Conservation (phyloP, 2,113 vertebrate species). For the Ochotona curzoniae region DNA sequence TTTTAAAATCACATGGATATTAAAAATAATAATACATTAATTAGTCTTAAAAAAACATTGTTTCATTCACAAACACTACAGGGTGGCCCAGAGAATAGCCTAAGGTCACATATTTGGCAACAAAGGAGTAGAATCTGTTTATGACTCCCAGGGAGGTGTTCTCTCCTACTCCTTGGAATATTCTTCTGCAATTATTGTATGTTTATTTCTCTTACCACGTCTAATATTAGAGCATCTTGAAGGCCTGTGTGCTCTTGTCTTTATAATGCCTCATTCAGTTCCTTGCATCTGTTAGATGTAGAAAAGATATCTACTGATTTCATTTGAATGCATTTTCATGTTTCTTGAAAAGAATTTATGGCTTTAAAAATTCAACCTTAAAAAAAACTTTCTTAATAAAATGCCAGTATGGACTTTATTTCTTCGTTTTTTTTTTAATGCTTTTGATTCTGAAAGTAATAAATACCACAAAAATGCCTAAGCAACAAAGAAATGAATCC, state of each 20-base stretch:
- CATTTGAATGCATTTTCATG: slow-evolving; percentile 10
- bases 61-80: slow-evolving; percentile 1
- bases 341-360: not conserved
- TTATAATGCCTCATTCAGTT: not conserved
- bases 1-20: too few relatives aligned
- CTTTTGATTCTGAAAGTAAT: not conserved
- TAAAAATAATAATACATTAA: too few relatives aligned
- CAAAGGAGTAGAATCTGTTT: slow-evolving; percentile 19
- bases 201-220: not conserved
- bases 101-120: not conserved
- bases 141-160: not conserved
- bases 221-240: not conserved
- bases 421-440: not conserved
- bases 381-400: slow-evolving; percentile 33
- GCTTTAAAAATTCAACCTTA: not conserved
- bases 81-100: not conserved
- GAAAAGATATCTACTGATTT: slow-evolving; percentile 32
- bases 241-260: not conserved
- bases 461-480: not conserved
- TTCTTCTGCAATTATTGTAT: slow-evolving; percentile 21
- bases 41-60: not conserved
- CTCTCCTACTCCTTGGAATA: not conserved
- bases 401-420: slow-evolving; percentile 29
- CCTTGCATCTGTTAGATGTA: not conserved
- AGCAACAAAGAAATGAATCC: not conserved